Evolutionary conservation across 1,140 invertebrate genomes (phyloP).

Genomic region (Dinoponera quadriceps): DNA sequence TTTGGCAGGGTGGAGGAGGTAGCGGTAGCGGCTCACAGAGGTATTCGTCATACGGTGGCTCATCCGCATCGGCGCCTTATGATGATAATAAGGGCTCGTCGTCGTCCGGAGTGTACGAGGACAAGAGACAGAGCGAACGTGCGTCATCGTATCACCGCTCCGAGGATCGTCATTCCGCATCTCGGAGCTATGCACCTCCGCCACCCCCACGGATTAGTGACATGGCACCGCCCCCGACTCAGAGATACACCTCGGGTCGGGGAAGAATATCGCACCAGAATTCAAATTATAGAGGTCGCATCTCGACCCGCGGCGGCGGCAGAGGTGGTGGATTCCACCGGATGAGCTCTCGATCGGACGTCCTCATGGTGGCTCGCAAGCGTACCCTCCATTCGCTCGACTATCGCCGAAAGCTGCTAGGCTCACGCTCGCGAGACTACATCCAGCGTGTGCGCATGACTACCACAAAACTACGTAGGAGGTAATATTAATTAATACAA

Average conservation of each 20-base stretch:
- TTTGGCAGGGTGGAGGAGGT: slow-evolving; percentile 84
- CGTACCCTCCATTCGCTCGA: slow-evolving; percentile 81
- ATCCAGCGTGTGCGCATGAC: slow-evolving; percentile 83
- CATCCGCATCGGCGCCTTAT: slow-evolving; percentile 77
- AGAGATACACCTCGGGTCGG: slow-evolving; percentile 80
- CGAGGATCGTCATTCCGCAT: slow-evolving; percentile 83
- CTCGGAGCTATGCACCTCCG: slow-evolving; percentile 81
- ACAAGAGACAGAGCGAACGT: slow-evolving; percentile 83
- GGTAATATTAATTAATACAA: slow-evolving; percentile 83
- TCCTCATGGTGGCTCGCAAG: slow-evolving; percentile 81
- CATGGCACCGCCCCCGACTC: slow-evolving; percentile 79
- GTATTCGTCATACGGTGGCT: slow-evolving; percentile 81
- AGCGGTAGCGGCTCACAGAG: slow-evolving; percentile 81
- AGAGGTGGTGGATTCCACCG: slow-evolving; percentile 79
- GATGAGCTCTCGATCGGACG: slow-evolving; percentile 79
- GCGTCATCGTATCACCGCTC: slow-evolving; percentile 82
- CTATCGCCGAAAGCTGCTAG: slow-evolving; percentile 83
- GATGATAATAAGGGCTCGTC: slow-evolving; percentile 83
- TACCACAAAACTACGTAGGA: slow-evolving; percentile 82
- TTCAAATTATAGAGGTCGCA: slow-evolving; percentile 80
- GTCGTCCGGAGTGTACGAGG: slow-evolving; percentile 80
- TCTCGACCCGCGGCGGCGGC: slow-evolving; percentile 78
- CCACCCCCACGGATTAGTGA: slow-evolving; percentile 80
- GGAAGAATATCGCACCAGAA: slow-evolving; percentile 81
- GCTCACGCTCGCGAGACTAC: slow-evolving; percentile 83